Evolutionary conservation across 2,888 invertebrate species (phyloP), one percentile per base, ranked within the genome.

Genomic region (Actias luna): DNA sequence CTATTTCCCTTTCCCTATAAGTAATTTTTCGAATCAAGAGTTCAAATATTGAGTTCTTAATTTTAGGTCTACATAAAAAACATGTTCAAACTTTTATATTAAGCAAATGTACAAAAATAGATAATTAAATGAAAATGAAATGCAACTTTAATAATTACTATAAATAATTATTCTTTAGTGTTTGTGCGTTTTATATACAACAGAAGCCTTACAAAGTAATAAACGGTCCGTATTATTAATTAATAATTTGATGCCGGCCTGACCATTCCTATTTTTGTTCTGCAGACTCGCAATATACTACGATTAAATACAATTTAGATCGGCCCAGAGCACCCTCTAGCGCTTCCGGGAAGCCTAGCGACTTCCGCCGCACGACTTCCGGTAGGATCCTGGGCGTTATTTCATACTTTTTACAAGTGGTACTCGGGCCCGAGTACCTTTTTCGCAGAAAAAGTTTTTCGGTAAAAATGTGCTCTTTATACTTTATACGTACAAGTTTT

Each of bases 281-380:
- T 42, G 66, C 68, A 76, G 75, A 73, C 75, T 75, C 73, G 82
- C 76, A 75, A 72, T 80, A 76, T 77, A 83, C 82, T 73, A 80
- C 81, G 84, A 87, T 86, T 88, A 88, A 88, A 89, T 87, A 89
- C 85, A 90, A 90, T 91, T 91, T 87, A 79, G 84, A 77, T 75
- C 76, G 78, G 76, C 76, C 79, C 77, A 78, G 77, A 87, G 88
- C 77, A 82, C 87, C 86, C 89, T 91, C 84, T 79, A 83, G 84
- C 82, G 77, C 82, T 83, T 92, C 92, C 92, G 89, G 90, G 87
- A 88, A 87, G 88, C 86, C 87, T 83, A 85, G 83, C 81, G 85
- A 88, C 89, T 87, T 89, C 89, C 90, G 88, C 81, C 81, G 74
- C 81, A 78, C 82, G 74, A 78, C 85, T 86, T 92, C 91, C 92